Conservation (phyloP, 1,140 invertebrate genomes). For the Tetragnatha versicolor region DNA sequence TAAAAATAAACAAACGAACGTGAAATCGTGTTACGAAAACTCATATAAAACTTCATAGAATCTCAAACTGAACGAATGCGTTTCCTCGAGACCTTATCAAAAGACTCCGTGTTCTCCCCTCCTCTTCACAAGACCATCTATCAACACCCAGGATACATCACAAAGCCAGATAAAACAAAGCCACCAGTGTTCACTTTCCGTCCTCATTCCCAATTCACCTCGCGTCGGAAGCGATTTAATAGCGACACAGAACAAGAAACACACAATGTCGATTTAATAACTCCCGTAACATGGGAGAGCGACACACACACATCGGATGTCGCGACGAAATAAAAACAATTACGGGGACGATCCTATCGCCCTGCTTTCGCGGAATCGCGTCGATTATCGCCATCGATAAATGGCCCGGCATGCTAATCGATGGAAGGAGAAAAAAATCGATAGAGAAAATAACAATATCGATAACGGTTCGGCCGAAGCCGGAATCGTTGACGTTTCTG, state of each 20-base stretch:
- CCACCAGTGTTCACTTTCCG: background rate
- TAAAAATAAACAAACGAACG: too few species aligned
- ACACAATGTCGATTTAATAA: conserved; percentile 17
- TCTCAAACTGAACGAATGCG: too few species aligned
- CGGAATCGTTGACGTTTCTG: conserved; percentile 36
- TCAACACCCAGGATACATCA: too few species aligned
- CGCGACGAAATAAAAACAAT: conserved; percentile 30
- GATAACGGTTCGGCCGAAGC: conserved; percentile 41
- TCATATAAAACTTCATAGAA: too few species aligned
- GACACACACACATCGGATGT: conserved; percentile 3
- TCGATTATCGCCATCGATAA: conserved; percentile 22
- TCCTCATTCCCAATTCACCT: background rate
- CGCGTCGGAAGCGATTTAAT: background rate
- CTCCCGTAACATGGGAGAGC: background rate
- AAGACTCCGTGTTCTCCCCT: too few species aligned
- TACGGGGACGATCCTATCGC: conserved; percentile 12
- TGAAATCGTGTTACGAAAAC: too few species aligned
- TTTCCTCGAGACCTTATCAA: too few species aligned
- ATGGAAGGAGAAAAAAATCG: background rate
- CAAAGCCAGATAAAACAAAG: too few species aligned
- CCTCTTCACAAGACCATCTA: too few species aligned
- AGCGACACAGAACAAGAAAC: background rate
- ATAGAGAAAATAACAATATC: conserved; percentile 1
- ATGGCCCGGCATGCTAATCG: background rate
- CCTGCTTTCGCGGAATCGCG: too few species aligned